Conservation (phyloP, 2,888 invertebrate species). For the Dasysyrphus albostriatus region DNA sequence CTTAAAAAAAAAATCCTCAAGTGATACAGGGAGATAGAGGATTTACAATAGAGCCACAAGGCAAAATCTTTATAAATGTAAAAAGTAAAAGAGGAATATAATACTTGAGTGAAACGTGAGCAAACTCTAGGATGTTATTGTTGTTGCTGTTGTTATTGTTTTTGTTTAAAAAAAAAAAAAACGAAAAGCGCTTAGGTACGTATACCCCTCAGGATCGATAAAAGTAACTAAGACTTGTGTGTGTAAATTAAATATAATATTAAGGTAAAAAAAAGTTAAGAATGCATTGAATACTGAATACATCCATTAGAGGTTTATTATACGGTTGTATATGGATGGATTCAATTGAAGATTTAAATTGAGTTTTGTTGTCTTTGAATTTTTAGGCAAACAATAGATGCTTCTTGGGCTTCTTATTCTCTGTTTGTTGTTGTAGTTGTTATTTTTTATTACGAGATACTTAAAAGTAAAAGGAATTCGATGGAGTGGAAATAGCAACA, state of each 20-base stretch:
- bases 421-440: not conserved
- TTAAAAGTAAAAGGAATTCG: not conserved
- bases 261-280: constrained; percentile 5
- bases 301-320: constrained; percentile 20
- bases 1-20: not conserved
- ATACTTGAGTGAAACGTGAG: constrained; percentile 7
- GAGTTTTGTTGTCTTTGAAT: constrained; percentile 6
- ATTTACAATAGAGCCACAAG: not conserved
- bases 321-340: not conserved
- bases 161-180: not conserved
- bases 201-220: constrained; percentile 4
- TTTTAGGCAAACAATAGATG: constrained; percentile 14
- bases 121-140: not conserved
- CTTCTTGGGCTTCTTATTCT: not conserved
- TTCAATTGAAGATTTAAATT: constrained; percentile 12
- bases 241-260: constrained; percentile 9
- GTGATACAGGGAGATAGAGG: not conserved
- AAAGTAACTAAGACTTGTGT: constrained; percentile 30
- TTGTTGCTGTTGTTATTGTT: not conserved
- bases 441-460: not conserved
- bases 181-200: not conserved
- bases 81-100: not conserved
- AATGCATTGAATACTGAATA: not conserved
- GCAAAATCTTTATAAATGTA: not conserved
- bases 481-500: not conserved